These are phyloP conservation scores for Cariama cristata DNA, from an alignment of 2,113 vertebrate species.

Conservation along the genomic window DNA sequence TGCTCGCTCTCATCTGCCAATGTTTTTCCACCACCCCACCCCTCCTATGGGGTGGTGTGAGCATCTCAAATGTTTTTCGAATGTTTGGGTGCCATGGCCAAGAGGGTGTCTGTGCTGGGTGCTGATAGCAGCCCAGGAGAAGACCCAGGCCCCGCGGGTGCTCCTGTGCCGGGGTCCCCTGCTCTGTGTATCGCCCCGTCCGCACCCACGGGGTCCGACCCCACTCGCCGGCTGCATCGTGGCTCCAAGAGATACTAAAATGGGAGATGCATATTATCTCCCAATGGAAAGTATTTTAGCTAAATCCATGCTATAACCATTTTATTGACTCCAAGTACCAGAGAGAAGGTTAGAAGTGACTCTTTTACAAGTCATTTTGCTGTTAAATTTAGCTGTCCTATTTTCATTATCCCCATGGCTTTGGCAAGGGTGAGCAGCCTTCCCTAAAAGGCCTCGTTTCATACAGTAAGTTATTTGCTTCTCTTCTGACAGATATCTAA, in stretches of 20 bases:
- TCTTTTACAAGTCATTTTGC: conserved; percentile 68
- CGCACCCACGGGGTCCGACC: fast-evolving
- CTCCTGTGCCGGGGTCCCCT: fast-evolving
- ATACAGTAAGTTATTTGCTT: conserved; percentile 65
- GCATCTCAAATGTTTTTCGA: not conserved
- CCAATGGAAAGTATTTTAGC: conserved; percentile 51
- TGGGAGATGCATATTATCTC: not conserved
- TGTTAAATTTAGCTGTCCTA: conserved; percentile 75
- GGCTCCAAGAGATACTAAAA: not conserved
- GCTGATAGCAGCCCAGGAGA: not conserved
- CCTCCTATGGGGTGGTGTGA: too few species aligned
- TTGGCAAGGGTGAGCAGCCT: conserved; percentile 66
- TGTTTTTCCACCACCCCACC: too few species aligned
- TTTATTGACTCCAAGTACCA: conserved; percentile 55
- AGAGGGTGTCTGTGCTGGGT: not conserved
- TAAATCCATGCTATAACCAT: conserved; percentile 57
- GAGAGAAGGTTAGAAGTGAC: conserved; percentile 46
- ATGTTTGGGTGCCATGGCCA: not conserved
- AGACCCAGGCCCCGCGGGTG: not conserved
- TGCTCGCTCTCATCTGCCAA: too few species aligned
- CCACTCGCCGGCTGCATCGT: fast-evolving
- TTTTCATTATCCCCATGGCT: conserved; percentile 70
- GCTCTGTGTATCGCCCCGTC: not conserved
- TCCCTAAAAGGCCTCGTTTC: conserved; percentile 71
- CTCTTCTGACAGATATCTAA: conserved; percentile 70